phyloP scores from a whole-genome alignment of 1,140 invertebrate genomes.

The Leptopilina clavipes region DNA sequence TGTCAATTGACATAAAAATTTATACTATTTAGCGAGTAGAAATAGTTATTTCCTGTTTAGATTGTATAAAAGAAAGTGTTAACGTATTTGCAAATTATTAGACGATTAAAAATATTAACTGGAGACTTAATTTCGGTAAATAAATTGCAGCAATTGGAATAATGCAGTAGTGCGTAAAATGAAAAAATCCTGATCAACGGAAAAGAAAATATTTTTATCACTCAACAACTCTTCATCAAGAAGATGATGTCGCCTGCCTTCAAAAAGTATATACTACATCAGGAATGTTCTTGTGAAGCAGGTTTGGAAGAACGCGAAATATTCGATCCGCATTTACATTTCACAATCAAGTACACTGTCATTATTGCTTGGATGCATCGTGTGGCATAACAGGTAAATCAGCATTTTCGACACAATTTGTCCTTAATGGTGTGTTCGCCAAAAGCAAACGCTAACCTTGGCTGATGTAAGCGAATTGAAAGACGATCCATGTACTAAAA shows the following conservation, averaged over 20 bases:
- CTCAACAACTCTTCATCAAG: too few species aligned
- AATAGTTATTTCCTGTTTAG: background rate
- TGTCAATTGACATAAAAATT: background rate
- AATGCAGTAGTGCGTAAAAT: too few species aligned
- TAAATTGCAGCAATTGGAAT: too few species aligned
- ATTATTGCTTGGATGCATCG: background rate
- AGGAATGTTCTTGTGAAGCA: background rate
- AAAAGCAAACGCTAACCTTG: background rate
- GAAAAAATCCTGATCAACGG: too few species aligned
- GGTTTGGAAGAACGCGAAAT: slow-evolving; percentile 3
- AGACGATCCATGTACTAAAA: slow-evolving; percentile 12
- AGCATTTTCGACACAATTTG: slow-evolving; percentile 28
- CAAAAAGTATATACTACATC: background rate
- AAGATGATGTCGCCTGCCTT: too few species aligned
- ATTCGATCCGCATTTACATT: slow-evolving; percentile 28
- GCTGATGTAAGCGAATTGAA: background rate
- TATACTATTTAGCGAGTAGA: background rate
- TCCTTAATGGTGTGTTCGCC: background rate
- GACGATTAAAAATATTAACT: too few species aligned
- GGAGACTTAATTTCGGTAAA: too few species aligned
- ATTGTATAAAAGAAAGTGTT: too few species aligned
- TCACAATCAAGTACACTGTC: slow-evolving; percentile 27
- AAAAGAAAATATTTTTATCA: background rate
- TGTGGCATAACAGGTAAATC: slow-evolving; percentile 24
- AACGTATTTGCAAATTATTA: too few species aligned